Base-by-base conservation (phyloP, 2,888 invertebrate genomes). In the Lysandra coridon region DNA sequence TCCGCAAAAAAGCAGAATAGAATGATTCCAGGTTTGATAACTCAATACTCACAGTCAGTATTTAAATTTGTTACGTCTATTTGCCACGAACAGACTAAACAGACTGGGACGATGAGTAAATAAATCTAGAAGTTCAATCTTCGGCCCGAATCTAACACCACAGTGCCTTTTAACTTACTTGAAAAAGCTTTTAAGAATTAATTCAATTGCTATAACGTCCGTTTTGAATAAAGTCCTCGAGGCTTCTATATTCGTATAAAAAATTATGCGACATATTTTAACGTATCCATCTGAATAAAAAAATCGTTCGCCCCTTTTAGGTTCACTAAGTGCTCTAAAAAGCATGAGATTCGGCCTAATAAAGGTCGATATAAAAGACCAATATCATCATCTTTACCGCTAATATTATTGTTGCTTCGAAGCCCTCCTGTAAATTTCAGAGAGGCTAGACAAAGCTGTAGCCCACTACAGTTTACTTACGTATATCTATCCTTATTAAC, bases 181-280 rank as follows among this genome's bases (percentile, higher is more conserved):
- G 76, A 76, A 57, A 76, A 76, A 76, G 57, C 76, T 76, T 76
- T 76, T 57, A 76, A 57, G 76, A 57, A 53, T 37, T 76, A 76
- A 76, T 53, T 76, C 76, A 57, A 76, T 76, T 57, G 76, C 53
- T 53, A 57, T 14, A 75, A 57, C 53, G 14, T 76, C 76, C 57
- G 33, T 76, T 76, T 76, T 33, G 33, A 33, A n/a, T 76, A 57
- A 30, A 33, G 14, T 74, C 57, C 17, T 33, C 53, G 17, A 57
- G 53, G 17, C 33, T 40, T 40, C 44, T 74, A 10, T 23, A 37
- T 37, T 69, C 69, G 17, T 44, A 17, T 40, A 44, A 23, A 74
- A 74, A 69, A 69, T 12, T 69, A 0, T 17, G 5, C 33, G 0
- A 33, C 37, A 33, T n/a, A n/a, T n/a, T 69, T 14, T 69, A 69